Evolutionary conservation across 1,140 invertebrate genomes (phyloP), one percentile per base, ranked within the genome.

Genomic region (Pemphigus obesinymphae): DNA sequence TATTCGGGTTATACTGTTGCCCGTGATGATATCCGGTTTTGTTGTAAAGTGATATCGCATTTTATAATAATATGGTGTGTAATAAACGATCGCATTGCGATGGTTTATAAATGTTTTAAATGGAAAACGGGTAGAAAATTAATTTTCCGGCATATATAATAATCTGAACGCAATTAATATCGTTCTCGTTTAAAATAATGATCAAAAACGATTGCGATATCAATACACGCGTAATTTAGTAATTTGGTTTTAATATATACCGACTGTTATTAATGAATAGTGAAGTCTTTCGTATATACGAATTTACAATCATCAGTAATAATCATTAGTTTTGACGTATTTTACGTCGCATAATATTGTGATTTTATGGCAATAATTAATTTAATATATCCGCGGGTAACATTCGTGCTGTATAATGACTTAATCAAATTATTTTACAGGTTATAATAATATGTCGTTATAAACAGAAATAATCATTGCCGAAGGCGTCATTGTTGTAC

Each of bases 261-360:
- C n/a, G n/a, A n/a, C 29, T 13, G 45, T 31, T 50, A 20, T 73
- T 73, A 50, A 48, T 73, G 45, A 3, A 48, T 50, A 50, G 70
- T 11, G 17, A 73, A 73, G 31, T 73, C 26, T 48, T 73, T 73
- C 40, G 15, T 15, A 20, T 6, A 73, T n/a, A 72, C n/a, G 11
- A 20, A 7, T 50, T 48, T 29, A 45, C 66, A 10, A 72, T 72
- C 68, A 72, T 72, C 48, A 72, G n/a, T n/a, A n/a, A 15, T 48
- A 48, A 48, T 29, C 68, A 73, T 73, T 73, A 73, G 13, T 73
- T 73, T 73, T 50, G 70, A 73, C 45, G n/a, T 29, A 73, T 34
- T 63, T 63, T 63, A 63, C 58, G 58, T 63, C 3, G 5, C 11
- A 31, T 3, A 15, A 63, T n/a, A n/a, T 23, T 48, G 8, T 50